Conservation (phyloP, 2,888 invertebrate genomes). For the Salticus scenicus region DNA sequence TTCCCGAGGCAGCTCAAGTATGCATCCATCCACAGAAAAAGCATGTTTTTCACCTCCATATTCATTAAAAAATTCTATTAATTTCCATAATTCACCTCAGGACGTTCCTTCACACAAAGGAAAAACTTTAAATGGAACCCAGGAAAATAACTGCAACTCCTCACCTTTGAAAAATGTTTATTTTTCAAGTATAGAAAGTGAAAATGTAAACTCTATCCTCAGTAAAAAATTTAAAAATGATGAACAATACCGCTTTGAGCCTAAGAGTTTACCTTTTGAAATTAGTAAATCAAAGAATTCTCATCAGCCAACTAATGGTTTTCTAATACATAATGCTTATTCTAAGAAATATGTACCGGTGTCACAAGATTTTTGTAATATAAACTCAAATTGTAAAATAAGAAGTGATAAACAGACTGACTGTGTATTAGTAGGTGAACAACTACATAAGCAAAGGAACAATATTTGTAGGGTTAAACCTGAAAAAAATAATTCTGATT, state of each 20-base stretch:
- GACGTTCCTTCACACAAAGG: constrained; percentile 35
- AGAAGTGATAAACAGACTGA: constrained; percentile 25
- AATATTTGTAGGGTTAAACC: constrained; percentile 41
- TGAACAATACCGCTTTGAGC: constrained; percentile 33
- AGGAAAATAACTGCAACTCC: constrained; percentile 58
- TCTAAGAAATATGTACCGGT: constrained; percentile 29
- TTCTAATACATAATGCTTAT: constrained; percentile 15
- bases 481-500: constrained; percentile 51
- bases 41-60: constrained; percentile 58
- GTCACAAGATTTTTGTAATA: constrained; percentile 22
- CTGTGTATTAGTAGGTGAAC: constrained; percentile 24
- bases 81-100: constrained; percentile 55
- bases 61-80: constrained; percentile 37
- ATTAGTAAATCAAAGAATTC: constrained; percentile 31
- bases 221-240: constrained; percentile 48
- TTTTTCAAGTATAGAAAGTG: constrained; percentile 64
- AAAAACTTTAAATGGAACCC: constrained; percentile 37
- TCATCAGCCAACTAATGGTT: constrained; percentile 29
- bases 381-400: constrained; percentile 11
- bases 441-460: constrained; percentile 34
- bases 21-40: constrained; percentile 67
- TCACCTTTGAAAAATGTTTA: constrained; percentile 66
- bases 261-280: constrained; percentile 13
- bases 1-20: constrained; percentile 59
- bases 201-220: constrained; percentile 53